phyloP scores from a whole-genome alignment of 2,888 invertebrate species.

The Exocentrus adspersus region DNA sequence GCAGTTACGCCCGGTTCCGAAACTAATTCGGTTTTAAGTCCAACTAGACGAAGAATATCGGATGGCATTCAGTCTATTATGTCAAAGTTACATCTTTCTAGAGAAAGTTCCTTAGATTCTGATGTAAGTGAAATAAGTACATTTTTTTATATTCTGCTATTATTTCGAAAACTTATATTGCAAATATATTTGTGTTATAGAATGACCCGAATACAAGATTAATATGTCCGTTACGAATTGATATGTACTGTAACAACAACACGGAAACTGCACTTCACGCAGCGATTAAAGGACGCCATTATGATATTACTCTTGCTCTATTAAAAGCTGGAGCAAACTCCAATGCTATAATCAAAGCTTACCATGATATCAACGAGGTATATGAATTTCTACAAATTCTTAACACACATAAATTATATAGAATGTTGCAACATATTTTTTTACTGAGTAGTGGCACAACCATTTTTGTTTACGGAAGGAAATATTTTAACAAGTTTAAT shows the following conservation, averaged over 20 bases:
- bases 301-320: constrained; percentile 75
- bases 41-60: constrained; percentile 79
- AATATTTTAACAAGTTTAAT: background rate
- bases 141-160: background rate
- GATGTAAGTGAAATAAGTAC: constrained; percentile 51
- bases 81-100: constrained; percentile 78
- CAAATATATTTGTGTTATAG: constrained; percentile 37
- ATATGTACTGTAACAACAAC: constrained; percentile 78
- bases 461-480: background rate
- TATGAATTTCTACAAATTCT: background rate
- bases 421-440: too few species aligned
- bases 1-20: constrained; percentile 59
- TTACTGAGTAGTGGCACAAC: background rate
- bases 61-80: constrained; percentile 90
- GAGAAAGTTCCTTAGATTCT: constrained; percentile 63
- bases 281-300: constrained; percentile 80
- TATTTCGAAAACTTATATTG: too few species aligned
- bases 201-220: constrained; percentile 56
- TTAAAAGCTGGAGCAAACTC: constrained; percentile 85
- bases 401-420: too few species aligned
- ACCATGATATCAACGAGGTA: constrained; percentile 62
- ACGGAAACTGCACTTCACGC: constrained; percentile 86
- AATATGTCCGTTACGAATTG: constrained; percentile 77
- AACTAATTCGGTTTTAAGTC: constrained; percentile 61
- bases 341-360: constrained; percentile 74